A percentile compares a stretch with the other conserved stretches of the same genome.
Evolutionary conservation across 2,797 vertebrate genomes (phyloP).

Genomic region (Hoplostethus atlanticus): DNA sequence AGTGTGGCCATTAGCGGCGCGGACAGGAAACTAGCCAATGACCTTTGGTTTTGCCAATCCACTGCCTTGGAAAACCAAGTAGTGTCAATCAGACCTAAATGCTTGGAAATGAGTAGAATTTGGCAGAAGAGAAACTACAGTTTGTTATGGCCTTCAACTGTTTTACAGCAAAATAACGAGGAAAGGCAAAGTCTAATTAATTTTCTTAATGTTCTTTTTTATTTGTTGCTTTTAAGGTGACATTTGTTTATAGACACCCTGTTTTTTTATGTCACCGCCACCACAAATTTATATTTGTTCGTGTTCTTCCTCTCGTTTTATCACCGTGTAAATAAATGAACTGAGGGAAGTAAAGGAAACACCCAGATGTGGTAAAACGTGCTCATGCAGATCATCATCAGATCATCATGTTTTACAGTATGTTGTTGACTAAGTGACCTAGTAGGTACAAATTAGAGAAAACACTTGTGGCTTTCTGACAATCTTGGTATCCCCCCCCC

Average conservation of each 20-base stretch:
- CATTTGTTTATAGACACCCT: background rate
- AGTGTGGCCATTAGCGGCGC: background rate
- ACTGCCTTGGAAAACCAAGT: background rate
- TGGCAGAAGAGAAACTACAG: no score
- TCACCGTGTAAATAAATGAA: background rate
- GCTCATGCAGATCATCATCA: background rate
- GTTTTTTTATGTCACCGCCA: background rate
- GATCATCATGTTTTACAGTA: constrained; percentile 11
- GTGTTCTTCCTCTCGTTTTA: background rate
- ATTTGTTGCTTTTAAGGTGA: background rate
- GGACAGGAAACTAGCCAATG: background rate
- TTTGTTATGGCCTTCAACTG: no score
- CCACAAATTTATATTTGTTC: background rate
- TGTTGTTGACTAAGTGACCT: constrained; percentile 25
- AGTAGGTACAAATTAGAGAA: constrained; percentile 33
- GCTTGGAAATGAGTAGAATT: no score
- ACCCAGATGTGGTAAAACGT: background rate
- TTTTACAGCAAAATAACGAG: no score
- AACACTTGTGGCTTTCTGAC: constrained; percentile 66
- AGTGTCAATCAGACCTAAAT: no score
- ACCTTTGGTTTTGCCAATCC: background rate
- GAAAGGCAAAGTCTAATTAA: no score
- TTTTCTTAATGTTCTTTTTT: no score
- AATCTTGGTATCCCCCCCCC: constrained; percentile 11
- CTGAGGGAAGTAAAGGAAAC: background rate